These are phyloP conservation scores for Dryadula phaetusa DNA, from an alignment of 2,888 invertebrate species.

Conservation along the genomic window DNA sequence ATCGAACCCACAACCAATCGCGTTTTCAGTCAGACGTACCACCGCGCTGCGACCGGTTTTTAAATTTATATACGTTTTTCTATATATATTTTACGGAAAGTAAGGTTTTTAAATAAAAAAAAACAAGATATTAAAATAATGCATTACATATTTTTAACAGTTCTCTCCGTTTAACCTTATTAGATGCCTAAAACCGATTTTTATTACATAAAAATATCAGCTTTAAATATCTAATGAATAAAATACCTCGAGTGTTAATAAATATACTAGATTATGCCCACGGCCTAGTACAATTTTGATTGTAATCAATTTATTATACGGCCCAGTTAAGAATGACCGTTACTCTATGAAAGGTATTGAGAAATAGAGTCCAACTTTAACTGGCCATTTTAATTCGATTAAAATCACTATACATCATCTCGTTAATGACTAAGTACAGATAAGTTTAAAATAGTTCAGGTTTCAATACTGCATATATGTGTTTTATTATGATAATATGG, in stretches of 20 bases:
- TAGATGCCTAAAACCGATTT: neutral
- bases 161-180: too few species aligned
- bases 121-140: too few species aligned
- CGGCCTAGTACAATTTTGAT: neutral
- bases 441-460: conserved; percentile 2
- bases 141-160: too few species aligned
- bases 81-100: too few species aligned
- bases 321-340: neutral
- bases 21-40: too few species aligned
- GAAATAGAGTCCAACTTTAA: neutral
- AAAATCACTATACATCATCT: conserved; percentile 17
- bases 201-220: neutral
- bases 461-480: neutral
- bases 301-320: conserved; percentile 1
- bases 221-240: neutral
- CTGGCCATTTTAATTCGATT: neutral
- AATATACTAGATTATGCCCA: neutral
- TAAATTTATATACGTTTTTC: too few species aligned
- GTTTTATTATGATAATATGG: neutral
- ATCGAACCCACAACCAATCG: too few species aligned
- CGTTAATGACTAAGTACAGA: conserved; percentile 4
- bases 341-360: too few species aligned
- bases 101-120: too few species aligned
- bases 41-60: too few species aligned
- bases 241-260: neutral